Evolutionary conservation across 2,888 invertebrate species (phyloP).

Genomic region (Sphecodes monilicornis): DNA sequence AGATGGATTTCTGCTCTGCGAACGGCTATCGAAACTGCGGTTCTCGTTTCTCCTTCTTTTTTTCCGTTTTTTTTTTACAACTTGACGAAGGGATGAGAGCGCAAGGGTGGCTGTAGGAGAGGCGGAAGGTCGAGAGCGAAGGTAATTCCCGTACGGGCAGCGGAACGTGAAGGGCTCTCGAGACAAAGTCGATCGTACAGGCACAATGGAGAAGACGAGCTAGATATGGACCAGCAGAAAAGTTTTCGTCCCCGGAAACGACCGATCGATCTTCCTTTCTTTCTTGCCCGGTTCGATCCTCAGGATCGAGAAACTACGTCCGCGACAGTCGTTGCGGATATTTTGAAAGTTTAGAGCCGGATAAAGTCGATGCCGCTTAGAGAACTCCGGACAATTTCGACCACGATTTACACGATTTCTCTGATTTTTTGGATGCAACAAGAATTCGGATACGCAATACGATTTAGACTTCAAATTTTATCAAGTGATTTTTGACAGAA

Average conservation of each 20-base stretch:
- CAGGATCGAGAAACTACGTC: slow-evolving; percentile 4
- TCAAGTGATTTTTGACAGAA: neutral
- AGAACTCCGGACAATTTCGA: neutral
- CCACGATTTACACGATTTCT: slow-evolving; percentile 2
- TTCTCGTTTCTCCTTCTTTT: neutral
- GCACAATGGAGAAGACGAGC: slow-evolving; percentile 49
- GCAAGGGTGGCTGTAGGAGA: slow-evolving; percentile 8
- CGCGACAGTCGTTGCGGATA: slow-evolving; percentile 25
- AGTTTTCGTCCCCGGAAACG: slow-evolving; percentile 40
- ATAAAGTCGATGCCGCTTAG: slow-evolving; percentile 14
- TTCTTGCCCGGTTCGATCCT: slow-evolving; percentile 23
- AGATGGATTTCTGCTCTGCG: neutral
- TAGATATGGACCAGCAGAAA: slow-evolving; percentile 32
- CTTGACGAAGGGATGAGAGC: neutral
- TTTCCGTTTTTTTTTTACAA: neutral
- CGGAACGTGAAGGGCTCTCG: slow-evolving; percentile 59
- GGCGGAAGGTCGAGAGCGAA: slow-evolving; percentile 55
- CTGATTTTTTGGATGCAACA: neutral
- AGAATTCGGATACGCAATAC: neutral
- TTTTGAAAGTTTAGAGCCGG: slow-evolving; percentile 34
- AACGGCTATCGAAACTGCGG: slow-evolving; percentile 4
- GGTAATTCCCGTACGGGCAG: slow-evolving; percentile 64
- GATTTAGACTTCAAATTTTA: neutral
- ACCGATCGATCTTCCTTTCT: slow-evolving; percentile 48
- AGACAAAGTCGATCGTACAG: slow-evolving; percentile 57